These are phyloP conservation scores for Labeo rohita DNA, from an alignment of 2,113 vertebrate genomes.

Conservation along the genomic window DNA sequence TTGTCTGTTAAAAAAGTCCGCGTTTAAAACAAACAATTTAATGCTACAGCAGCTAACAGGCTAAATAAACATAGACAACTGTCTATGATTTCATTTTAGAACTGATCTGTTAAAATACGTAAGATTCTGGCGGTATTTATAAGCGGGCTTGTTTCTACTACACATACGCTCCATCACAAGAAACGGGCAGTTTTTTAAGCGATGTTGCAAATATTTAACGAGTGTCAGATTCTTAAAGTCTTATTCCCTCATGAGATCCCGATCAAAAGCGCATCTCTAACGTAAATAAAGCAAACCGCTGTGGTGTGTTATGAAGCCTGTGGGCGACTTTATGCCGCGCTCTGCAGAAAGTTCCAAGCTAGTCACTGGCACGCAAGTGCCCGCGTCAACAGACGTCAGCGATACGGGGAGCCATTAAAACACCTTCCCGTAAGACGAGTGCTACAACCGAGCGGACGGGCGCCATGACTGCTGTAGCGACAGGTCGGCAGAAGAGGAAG, in stretches of 20 bases:
- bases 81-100: no score
- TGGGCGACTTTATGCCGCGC: constrained; percentile 67
- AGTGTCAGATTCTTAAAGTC: neutral
- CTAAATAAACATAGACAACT: neutral
- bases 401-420: constrained; percentile 78
- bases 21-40: neutral
- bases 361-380: constrained; percentile 80
- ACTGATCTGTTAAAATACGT: neutral
- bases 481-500: neutral
- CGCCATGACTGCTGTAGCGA: constrained; percentile 47
- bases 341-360: constrained; percentile 64
- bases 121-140: neutral
- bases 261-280: constrained; percentile 2
- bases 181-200: neutral
- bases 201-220: constrained; percentile 3
- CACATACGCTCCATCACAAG: neutral
- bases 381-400: constrained; percentile 85
- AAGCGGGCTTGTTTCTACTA: neutral
- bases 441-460: constrained; percentile 55
- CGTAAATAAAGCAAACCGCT: constrained; percentile 4
- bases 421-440: constrained; percentile 71
- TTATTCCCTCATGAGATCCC: constrained; percentile 3
- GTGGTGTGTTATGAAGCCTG: constrained; percentile 51
- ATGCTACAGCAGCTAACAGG: constrained; percentile 13
- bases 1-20: neutral